A percentile compares a stretch with the other conserved stretches of the same genome.
Evolutionary conservation across 2,113 vertebrate genomes (phyloP).

Genomic region (Cercocebus atys): DNA sequence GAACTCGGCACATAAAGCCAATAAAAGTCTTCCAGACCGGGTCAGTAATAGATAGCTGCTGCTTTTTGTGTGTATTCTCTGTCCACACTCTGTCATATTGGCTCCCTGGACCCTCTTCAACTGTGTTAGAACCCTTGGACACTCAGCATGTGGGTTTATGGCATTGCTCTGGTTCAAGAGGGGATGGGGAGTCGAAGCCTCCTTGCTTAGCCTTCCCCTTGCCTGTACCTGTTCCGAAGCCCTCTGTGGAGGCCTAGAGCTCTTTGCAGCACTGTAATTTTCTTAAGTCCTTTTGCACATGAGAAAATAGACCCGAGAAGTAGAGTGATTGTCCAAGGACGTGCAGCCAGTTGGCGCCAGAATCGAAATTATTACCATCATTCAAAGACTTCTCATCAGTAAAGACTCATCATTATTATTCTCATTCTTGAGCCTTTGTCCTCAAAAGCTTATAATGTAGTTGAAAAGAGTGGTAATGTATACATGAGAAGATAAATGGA

Average conservation of each 20-base stretch:
- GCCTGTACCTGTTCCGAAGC: not conserved
- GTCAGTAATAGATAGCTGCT: not conserved
- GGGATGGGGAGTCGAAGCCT: not conserved
- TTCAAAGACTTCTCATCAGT: no score
- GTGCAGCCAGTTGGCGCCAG: not conserved
- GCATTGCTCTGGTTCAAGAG: not conserved
- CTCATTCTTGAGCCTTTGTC: not conserved
- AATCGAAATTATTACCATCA: not conserved
- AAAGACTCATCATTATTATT: no score
- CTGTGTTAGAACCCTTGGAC: not conserved
- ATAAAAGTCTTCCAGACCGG: not conserved
- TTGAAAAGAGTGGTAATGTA: not conserved
- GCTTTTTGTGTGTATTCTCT: not conserved
- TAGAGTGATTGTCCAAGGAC: not conserved
- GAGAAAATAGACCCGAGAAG: not conserved
- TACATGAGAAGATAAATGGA: not conserved
- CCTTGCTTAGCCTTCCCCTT: not conserved
- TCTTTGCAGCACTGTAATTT: not conserved
- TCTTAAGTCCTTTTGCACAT: not conserved
- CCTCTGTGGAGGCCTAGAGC: not conserved
- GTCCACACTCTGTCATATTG: not conserved
- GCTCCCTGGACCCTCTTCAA: not conserved
- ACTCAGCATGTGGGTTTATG: not conserved
- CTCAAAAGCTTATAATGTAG: not conserved
- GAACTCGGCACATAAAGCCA: not conserved